Evolutionary conservation across 2,113 vertebrate species (phyloP), one percentile per base, ranked within the genome.

Genomic region (Sapajus apella): DNA sequence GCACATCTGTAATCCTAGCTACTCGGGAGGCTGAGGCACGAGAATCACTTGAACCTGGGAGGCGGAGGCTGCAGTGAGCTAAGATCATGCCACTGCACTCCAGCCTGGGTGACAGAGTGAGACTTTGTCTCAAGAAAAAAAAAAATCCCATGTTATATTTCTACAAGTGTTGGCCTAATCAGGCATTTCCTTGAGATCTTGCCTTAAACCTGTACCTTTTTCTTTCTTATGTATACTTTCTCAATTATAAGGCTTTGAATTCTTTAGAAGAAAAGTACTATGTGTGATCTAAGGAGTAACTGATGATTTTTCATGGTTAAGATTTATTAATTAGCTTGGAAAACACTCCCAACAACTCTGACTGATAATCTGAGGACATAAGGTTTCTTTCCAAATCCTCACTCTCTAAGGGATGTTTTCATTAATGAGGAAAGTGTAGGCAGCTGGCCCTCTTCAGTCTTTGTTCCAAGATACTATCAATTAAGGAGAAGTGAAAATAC

Each of bases 401-500:
- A 64, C 50, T 95, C 45, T 93, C 72, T 40, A 43, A 95, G 50
- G 40, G 20, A 61, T 76, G 32, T 81, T 90, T 95, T 61, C n/a
- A 75, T 88, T 96, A 96, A 95, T 79, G 21, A 96, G 76, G 25
- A 87, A 97, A 92, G 86, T 72, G 20, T 92, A 80, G 64, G 81
- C 58, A 97, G 55, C 55, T 87, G 87, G 61, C 6, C 87, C 5
- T 95, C 80, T 43, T 95, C 35, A 27, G 45, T 76, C 70, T 97
- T 93, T 94, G 37, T 94, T 97, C 40, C 73, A 43, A 91, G 82
- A 85, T 52, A 86, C 32, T 10, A 23, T 94, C 82, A 70, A 47
- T 82, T 85, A 89, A 72, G 88, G 61, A 91, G 70, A 93, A 97
- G 81, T 96, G 23, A 96, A 97, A 96, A 87, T 96, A 43, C 32